These are phyloP conservation scores for Archocentrus centrarchus DNA, from an alignment of 2,113 vertebrate genomes.

Conservation along the genomic window DNA sequence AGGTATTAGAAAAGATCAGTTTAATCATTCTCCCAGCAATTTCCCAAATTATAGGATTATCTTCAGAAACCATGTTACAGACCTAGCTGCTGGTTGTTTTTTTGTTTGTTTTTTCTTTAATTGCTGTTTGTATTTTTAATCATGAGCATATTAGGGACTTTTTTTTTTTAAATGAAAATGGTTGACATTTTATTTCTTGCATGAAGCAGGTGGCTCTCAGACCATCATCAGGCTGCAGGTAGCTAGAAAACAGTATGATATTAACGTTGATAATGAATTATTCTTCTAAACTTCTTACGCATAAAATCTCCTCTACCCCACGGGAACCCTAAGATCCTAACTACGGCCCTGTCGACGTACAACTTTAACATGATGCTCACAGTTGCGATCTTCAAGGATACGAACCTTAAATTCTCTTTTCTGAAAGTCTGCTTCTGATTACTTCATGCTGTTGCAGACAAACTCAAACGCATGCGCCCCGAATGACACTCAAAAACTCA, in stretches of 20 bases:
- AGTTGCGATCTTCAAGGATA: not conserved
- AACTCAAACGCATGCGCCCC: not conserved
- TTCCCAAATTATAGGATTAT: not conserved
- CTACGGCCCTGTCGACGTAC: not conserved
- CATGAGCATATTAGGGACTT: not conserved
- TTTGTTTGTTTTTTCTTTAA: not conserved
- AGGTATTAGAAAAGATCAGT: not conserved
- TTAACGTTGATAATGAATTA: not conserved
- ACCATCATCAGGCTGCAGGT: no score
- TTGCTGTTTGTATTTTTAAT: not conserved
- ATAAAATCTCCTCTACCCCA: not conserved
- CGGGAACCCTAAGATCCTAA: not conserved
- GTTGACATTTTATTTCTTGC: not conserved
- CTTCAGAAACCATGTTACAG: not conserved
- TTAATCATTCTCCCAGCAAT: not conserved
- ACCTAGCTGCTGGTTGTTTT: not conserved
- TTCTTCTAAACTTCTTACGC: not conserved
- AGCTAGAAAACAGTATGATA: not conserved
- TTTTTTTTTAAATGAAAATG: not conserved
- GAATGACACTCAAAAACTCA: slow-evolving; percentile 52
- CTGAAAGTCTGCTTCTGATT: not conserved
- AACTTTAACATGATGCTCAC: slow-evolving; percentile 5
- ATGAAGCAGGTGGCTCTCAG: not conserved
- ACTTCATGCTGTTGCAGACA: not conserved
- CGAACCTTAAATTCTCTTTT: not conserved